A percentile compares a stretch with the other conserved stretches of the same genome.
Conservation (phyloP, 2,113 vertebrate species). For the Trichechus manatus region DNA sequence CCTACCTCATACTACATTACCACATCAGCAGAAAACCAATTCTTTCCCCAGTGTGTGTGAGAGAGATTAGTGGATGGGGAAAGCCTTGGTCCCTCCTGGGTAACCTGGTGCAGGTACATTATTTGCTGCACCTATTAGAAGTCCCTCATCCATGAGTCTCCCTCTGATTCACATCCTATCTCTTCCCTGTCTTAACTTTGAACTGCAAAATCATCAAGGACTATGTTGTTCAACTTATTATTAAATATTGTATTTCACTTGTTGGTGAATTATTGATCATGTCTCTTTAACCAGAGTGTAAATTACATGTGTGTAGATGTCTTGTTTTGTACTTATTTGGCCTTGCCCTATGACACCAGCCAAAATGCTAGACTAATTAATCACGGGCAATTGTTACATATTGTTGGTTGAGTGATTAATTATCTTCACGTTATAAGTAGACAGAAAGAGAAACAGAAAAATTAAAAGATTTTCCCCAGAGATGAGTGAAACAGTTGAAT, state of each 20-base stretch:
- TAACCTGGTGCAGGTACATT: neutral
- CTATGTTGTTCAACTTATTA: neutral
- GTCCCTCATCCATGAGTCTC: neutral
- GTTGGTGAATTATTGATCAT: neutral
- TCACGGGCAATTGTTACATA: neutral
- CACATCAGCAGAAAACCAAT: neutral
- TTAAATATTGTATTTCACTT: conserved; percentile 15
- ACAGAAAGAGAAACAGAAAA: neutral
- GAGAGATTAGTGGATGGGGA: neutral
- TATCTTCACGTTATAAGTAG: neutral
- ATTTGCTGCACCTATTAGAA: neutral
- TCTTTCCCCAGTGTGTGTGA: neutral
- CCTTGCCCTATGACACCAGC: neutral
- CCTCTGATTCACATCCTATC: neutral
- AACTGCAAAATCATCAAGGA: neutral
- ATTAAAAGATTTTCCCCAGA: neutral
- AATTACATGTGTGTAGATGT: neutral
- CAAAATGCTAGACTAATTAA: neutral
- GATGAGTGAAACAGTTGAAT: conserved; percentile 40
- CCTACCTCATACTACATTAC: neutral
- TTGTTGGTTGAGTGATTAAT: neutral
- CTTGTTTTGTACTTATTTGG: conserved; percentile 24
- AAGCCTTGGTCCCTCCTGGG: neutral
- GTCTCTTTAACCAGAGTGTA: neutral
- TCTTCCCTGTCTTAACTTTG: neutral